A percentile compares a stretch with the other conserved stretches of the same genome.
Conservation (phyloP, 2,888 invertebrate genomes). For the Acanthacorydalis orientalis region DNA sequence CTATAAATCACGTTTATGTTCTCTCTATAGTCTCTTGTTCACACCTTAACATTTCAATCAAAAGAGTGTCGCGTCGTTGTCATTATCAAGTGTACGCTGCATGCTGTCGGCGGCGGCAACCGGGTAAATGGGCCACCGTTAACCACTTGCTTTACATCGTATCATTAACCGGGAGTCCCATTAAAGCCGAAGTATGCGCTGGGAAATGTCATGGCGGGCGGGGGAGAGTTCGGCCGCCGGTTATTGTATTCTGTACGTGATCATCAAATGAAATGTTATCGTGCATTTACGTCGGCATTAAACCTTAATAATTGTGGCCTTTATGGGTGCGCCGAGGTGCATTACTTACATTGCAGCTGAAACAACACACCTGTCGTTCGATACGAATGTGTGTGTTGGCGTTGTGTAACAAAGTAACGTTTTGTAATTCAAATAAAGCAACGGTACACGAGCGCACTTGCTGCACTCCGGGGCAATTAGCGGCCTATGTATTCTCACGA, state of each 20-base stretch:
- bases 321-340: too few species aligned
- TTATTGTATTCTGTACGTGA: not conserved
- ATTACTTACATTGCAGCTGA: too few species aligned
- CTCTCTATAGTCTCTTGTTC: not conserved
- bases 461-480: slow-evolving; percentile 1
- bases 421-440: slow-evolving; percentile 7
- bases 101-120: not conserved
- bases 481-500: slow-evolving; percentile 1
- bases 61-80: too few species aligned
- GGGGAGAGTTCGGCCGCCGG: not conserved
- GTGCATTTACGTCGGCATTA: too few species aligned
- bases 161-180: not conserved
- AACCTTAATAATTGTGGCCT: too few species aligned
- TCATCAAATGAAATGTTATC: not conserved
- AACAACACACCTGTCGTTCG: not conserved
- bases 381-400: not conserved
- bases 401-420: slow-evolving; percentile 1
- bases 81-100: not conserved
- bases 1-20: not conserved
- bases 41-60: not conserved
- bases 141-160: not conserved
- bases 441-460: slow-evolving; percentile 13
- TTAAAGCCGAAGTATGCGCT: not conserved
- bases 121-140: not conserved
- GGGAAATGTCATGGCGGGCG: not conserved